These are phyloP conservation scores for Zaprionus lineosus DNA, from an alignment of 2,888 invertebrate genomes.

Conservation along the genomic window DNA sequence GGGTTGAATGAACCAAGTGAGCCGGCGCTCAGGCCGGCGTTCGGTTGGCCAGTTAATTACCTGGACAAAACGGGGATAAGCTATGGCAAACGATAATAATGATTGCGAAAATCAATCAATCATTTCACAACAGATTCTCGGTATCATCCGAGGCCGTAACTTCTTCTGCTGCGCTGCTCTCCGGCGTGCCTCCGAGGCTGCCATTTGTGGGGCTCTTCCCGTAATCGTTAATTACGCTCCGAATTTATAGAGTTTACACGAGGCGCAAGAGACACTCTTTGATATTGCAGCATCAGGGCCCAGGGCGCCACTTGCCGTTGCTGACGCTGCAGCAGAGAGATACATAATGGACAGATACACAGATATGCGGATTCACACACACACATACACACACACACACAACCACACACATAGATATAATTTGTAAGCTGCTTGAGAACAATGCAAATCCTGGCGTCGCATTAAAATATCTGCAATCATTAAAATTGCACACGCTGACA, in stretches of 20 bases:
- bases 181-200: constrained; percentile 6
- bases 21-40: constrained; percentile 29
- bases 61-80: constrained; percentile 42
- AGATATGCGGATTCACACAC: constrained; percentile 17
- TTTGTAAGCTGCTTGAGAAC: constrained; percentile 61
- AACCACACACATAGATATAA: constrained; percentile 20
- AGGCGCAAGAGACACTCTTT: constrained; percentile 31
- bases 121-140: constrained; percentile 60
- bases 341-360: constrained; percentile 15
- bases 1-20: constrained; percentile 45
- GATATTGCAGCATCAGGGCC: background rate
- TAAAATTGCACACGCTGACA: constrained; percentile 77
- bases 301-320: constrained; percentile 20
- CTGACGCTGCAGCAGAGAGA: constrained; percentile 32
- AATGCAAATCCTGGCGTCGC: constrained; percentile 70
- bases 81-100: constrained; percentile 60
- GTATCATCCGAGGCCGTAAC: no score
- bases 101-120: constrained; percentile 68
- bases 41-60: constrained; percentile 63
- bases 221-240: constrained; percentile 13
- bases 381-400: constrained; percentile 3
- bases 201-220: background rate
- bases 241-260: background rate
- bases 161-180: background rate
- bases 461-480: constrained; percentile 80